Evolutionary conservation across 2,113 vertebrate genomes (phyloP).

Genomic region (Cryptoleucopteryx plumbea): DNA sequence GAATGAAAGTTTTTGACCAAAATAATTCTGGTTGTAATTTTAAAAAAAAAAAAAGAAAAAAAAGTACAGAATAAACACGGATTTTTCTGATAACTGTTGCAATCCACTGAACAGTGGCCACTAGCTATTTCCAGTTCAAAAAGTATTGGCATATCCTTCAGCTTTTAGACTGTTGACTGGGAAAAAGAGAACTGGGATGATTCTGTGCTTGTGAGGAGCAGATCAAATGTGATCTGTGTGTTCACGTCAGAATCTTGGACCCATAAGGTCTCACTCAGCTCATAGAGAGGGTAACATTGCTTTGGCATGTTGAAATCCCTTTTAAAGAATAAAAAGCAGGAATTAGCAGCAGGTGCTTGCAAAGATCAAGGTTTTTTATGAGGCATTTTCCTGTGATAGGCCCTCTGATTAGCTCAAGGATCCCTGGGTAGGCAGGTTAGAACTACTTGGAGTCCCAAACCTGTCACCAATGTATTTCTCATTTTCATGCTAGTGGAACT

Average conservation of each 20-base stretch:
- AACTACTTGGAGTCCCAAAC: background rate
- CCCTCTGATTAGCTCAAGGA: background rate
- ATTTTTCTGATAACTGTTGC: background rate
- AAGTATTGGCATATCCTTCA: background rate
- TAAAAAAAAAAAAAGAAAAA: background rate
- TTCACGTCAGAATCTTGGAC: background rate
- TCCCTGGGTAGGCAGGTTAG: background rate
- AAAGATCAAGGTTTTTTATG: background rate
- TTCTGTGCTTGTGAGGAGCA: background rate
- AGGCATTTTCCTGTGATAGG: background rate
- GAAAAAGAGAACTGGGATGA: background rate
- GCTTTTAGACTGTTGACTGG: background rate
- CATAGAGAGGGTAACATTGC: background rate
- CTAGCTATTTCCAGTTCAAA: background rate
- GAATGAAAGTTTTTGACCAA: background rate
- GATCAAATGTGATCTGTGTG: background rate
- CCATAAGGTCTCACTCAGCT: background rate
- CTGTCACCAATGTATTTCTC: background rate
- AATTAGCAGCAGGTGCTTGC: background rate
- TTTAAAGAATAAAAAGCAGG: background rate
- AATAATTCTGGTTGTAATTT: background rate
- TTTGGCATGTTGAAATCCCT: background rate
- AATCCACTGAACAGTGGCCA: background rate
- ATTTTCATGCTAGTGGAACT: background rate
- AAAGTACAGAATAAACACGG: background rate